Conservation (phyloP, 1,140 invertebrate genomes). For the Brachionus calyciflorus region DNA sequence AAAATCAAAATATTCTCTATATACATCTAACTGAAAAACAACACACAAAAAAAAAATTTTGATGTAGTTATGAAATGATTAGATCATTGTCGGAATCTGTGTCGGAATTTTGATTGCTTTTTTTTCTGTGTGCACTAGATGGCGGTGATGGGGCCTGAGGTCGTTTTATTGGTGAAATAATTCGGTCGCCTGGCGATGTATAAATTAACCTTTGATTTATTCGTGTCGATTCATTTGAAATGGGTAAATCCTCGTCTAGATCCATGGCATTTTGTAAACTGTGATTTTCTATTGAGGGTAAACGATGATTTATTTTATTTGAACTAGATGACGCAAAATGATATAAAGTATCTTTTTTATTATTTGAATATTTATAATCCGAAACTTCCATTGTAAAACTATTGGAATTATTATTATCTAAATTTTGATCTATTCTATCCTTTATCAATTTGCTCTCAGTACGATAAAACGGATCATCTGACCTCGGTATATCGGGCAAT, state of each 20-base stretch:
- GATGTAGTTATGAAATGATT: neutral
- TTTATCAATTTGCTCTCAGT: conserved; percentile 20
- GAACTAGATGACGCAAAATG: conserved; percentile 26
- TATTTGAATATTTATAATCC: neutral
- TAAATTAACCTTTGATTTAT: conserved; percentile 15
- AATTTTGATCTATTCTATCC: neutral
- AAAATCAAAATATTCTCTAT: too few species aligned
- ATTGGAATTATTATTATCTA: neutral
- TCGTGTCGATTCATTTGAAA: neutral
- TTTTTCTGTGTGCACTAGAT: neutral
- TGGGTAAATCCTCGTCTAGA: conserved; percentile 42
- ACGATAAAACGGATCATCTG: neutral
- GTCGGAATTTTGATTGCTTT: neutral
- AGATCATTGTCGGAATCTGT: conserved; percentile 38
- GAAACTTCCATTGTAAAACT: neutral
- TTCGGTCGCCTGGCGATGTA: conserved; percentile 29
- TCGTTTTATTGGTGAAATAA: conserved; percentile 39
- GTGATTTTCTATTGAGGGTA: conserved; percentile 4
- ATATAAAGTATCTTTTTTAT: conserved; percentile 19
- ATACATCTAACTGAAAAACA: too few species aligned
- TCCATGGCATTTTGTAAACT: conserved; percentile 17
- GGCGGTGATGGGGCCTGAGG: conserved; percentile 36
- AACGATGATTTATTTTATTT: neutral
- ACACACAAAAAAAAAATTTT: neutral
- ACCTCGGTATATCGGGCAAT: conserved; percentile 26